Conservation (phyloP, 2,113 vertebrate genomes). For the Madoqua kirkii region DNA sequence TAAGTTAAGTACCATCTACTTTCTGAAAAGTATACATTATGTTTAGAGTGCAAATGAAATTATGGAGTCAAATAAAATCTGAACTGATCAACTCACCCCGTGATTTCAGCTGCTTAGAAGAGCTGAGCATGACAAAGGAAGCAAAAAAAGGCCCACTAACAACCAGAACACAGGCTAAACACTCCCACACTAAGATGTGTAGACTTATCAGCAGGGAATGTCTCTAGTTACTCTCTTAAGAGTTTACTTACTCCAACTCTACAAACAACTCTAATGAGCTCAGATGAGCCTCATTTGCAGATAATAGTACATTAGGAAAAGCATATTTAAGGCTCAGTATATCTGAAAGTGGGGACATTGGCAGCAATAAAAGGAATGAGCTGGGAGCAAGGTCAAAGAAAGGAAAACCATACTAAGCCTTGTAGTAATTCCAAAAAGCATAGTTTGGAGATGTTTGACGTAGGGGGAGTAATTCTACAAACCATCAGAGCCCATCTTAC, state of each 20-base stretch:
- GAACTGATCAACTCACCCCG: not conserved
- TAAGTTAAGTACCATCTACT: not conserved
- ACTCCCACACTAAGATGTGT: not conserved
- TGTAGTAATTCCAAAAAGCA: not conserved
- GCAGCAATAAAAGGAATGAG: not conserved
- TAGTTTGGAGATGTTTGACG: not conserved
- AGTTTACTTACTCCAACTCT: conserved; percentile 16
- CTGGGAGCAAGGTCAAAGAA: not conserved
- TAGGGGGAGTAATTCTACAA: not conserved
- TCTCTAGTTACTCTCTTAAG: not conserved
- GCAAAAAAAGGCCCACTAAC: not conserved
- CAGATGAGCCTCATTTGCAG: not conserved
- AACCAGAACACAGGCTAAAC: not conserved
- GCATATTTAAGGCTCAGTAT: not conserved
- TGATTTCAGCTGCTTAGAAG: not conserved
- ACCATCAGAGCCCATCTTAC: not conserved
- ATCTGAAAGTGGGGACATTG: not conserved
- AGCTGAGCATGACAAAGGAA: not conserved
- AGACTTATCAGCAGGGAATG: not conserved
- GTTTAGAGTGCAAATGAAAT: not conserved
- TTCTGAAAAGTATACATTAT: not conserved
- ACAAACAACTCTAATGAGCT: not conserved
- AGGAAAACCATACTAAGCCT: not conserved
- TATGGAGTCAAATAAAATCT: not conserved
- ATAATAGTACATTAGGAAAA: not conserved